Percentiles rank a stretch among this genome's conserved stretches.
Evolutionary conservation across 2,888 invertebrate genomes (phyloP).

Genomic region (Cistogaster globosa): DNA sequence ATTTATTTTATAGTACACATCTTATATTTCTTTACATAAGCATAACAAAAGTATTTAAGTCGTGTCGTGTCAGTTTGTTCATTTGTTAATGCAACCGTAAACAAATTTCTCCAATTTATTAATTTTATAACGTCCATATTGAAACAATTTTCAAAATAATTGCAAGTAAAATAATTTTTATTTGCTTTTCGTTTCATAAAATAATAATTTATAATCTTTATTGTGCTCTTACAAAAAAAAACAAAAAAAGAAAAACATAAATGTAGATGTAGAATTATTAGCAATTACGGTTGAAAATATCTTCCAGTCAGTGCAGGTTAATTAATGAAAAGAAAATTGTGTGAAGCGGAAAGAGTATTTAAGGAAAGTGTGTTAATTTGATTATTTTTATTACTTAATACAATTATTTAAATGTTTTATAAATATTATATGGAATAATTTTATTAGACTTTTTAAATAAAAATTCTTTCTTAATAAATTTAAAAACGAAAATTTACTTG

Average conservation of each 20-base stretch:
- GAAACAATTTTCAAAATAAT: neutral
- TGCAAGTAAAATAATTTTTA: constrained; percentile 1
- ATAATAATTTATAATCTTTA: neutral
- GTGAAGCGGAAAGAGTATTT: neutral
- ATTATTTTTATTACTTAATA: too few relatives aligned
- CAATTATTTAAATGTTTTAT: too few relatives aligned
- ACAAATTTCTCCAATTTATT: neutral
- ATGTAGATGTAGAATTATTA: constrained; percentile 54
- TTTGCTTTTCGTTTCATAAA: constrained; percentile 13
- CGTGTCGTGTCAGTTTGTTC: too few relatives aligned
- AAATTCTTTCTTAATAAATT: too few relatives aligned
- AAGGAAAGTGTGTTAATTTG: constrained; percentile 6
- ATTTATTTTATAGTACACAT: too few relatives aligned
- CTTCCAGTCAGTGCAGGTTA: constrained; percentile 33
- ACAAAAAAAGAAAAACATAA: too few relatives aligned
- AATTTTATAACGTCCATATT: neutral
- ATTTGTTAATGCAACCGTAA: too few relatives aligned
- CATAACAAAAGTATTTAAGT: too few relatives aligned
- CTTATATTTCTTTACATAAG: too few relatives aligned
- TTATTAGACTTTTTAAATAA: too few relatives aligned
- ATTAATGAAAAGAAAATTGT: constrained; percentile 16
- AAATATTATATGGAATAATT: too few relatives aligned
- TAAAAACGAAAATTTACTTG: too few relatives aligned
- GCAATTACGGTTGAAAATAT: constrained; percentile 42
- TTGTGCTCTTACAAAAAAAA: constrained; percentile 42